Evolutionary conservation across 1,140 invertebrate species (phyloP).

Genomic region (Penaeus chinensis): DNA sequence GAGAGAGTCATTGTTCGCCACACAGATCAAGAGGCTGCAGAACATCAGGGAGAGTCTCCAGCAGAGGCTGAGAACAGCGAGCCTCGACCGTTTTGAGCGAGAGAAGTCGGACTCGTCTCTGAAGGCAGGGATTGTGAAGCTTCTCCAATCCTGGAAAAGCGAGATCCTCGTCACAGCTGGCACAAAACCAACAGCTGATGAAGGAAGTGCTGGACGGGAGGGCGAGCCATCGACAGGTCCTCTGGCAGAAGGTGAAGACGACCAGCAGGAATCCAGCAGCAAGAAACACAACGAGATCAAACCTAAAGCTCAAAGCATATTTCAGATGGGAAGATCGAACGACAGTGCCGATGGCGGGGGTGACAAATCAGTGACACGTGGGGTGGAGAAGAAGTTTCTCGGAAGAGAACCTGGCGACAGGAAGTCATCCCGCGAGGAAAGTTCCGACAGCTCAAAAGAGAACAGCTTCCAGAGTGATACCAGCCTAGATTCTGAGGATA

Average conservation of each 20-base stretch:
- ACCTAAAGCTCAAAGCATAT: slow-evolving; percentile 40
- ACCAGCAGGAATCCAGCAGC: not conserved
- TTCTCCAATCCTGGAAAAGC: slow-evolving; percentile 63
- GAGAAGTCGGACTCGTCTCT: slow-evolving; percentile 60
- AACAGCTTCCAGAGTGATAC: slow-evolving; percentile 92
- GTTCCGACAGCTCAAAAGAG: slow-evolving; percentile 87
- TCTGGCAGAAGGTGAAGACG: not conserved
- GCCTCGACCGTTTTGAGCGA: slow-evolving; percentile 63
- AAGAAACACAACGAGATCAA: slow-evolving; percentile 37
- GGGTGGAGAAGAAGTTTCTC: slow-evolving; percentile 54
- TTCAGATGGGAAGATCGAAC: slow-evolving; percentile 36
- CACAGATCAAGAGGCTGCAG: slow-evolving; percentile 83
- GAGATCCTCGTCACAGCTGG: slow-evolving; percentile 56
- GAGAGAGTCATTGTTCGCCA: slow-evolving; percentile 79
- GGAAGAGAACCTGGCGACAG: slow-evolving; percentile 69
- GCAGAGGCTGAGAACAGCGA: slow-evolving; percentile 70
- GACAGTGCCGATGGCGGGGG: slow-evolving; percentile 24
- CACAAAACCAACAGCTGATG: slow-evolving; percentile 21
- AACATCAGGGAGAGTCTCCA: slow-evolving; percentile 86
- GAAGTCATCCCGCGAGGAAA: slow-evolving; percentile 81
- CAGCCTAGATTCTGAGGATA: slow-evolving; percentile 91
- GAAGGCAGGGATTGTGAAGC: slow-evolving; percentile 62
- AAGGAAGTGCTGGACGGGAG: not conserved
- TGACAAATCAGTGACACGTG: slow-evolving; percentile 39
- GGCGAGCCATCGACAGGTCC: not conserved